Percentiles rank a stretch among this genome's conserved stretches.
phyloP scores from a whole-genome alignment of 2,888 invertebrate species.

The Torymus auratus region DNA sequence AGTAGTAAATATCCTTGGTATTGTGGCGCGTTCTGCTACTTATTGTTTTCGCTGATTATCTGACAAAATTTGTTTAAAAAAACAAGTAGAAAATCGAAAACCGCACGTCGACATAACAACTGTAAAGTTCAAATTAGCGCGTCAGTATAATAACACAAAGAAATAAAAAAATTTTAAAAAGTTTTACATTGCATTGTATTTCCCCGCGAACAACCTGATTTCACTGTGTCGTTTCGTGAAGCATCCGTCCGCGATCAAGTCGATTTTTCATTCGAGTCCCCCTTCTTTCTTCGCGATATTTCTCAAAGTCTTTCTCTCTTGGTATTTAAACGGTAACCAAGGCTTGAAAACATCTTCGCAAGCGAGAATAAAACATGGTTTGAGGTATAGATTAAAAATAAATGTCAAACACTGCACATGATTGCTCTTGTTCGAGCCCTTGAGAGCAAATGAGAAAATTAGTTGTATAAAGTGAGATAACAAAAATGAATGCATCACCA shows the following conservation, averaged over 20 bases:
- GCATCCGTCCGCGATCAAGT: constrained; percentile 9
- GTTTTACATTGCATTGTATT: constrained; percentile 33
- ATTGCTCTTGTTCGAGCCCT: constrained; percentile 29
- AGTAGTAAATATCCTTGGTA: constrained; percentile 54
- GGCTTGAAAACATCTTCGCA: constrained; percentile 46
- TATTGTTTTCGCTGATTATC: neutral
- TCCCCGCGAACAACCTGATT: constrained; percentile 18
- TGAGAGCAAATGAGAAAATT: constrained; percentile 39
- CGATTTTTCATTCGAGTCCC: constrained; percentile 16
- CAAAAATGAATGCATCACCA: constrained; percentile 29
- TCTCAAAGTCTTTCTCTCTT: constrained; percentile 40
- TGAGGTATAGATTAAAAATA: constrained; percentile 56
- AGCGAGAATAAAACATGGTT: constrained; percentile 50
- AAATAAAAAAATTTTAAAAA: constrained; percentile 28
- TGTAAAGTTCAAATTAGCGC: constrained; percentile 37
- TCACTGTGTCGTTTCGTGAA: neutral
- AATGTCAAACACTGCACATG: constrained; percentile 47
- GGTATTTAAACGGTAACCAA: constrained; percentile 52
- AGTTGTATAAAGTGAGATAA: constrained; percentile 42
- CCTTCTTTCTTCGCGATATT: neutral
- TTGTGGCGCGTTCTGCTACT: constrained; percentile 14
- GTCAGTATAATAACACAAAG: constrained; percentile 57
- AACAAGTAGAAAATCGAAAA: constrained; percentile 34
- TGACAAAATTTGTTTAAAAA: constrained; percentile 30
- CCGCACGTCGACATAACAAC: constrained; percentile 21